Percentiles rank a stretch among this genome's conserved stretches.
phyloP scores from a whole-genome alignment of 2,797 vertebrate genomes.

The Clarias platycephalus region DNA sequence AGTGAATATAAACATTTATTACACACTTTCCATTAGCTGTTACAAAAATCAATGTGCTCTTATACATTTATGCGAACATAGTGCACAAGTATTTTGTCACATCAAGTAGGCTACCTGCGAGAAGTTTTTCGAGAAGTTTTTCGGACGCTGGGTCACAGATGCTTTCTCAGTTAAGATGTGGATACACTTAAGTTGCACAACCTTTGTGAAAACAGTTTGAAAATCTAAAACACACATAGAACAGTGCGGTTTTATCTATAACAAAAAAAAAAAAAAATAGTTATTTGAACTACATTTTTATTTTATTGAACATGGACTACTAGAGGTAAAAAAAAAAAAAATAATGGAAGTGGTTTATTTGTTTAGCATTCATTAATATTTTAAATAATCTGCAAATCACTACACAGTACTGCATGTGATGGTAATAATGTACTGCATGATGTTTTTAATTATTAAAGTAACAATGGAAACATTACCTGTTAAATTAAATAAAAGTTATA shows the following conservation, averaged over 20 bases:
- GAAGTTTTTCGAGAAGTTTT: slow-evolving; percentile 26
- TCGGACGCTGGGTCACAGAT: slow-evolving; percentile 24
- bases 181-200: slow-evolving; percentile 22
- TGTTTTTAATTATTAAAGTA: background rate
- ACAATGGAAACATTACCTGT: background rate
- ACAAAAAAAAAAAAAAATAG: no score
- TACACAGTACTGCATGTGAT: background rate
- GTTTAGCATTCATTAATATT: slow-evolving; percentile 6
- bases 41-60: slow-evolving; percentile 49
- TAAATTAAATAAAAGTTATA: background rate
- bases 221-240: background rate
- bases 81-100: slow-evolving; percentile 43
- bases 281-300: background rate
- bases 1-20: slow-evolving; percentile 53
- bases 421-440: background rate
- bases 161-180: slow-evolving; percentile 1
- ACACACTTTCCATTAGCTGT: slow-evolving; percentile 22
- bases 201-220: background rate
- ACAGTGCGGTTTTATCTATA: background rate
- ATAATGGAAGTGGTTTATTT: background rate
- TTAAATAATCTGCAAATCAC: background rate
- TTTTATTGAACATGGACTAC: background rate
- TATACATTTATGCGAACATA: slow-evolving; percentile 29
- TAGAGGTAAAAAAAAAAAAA: no score
- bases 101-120: slow-evolving; percentile 29